Base-by-base conservation (phyloP, 1,140 invertebrate species). In the Tetragnatha versicolor region DNA sequence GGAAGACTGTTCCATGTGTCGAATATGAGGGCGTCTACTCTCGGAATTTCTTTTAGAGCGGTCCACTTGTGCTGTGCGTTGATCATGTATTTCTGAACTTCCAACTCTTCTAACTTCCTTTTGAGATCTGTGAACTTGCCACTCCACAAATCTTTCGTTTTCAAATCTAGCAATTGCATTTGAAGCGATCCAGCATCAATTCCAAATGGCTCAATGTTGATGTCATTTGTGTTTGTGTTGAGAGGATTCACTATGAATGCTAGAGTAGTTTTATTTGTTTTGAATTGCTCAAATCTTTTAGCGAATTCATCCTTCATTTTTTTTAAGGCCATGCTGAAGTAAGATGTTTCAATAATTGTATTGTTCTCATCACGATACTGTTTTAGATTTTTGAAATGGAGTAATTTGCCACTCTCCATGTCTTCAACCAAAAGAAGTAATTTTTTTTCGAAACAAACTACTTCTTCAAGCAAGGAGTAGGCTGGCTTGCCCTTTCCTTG, bases 321-420 rank as follows among this genome's bases (percentile, higher is more conserved):
- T 66, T 39, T 42, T 22, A 22, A 25, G 9, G 9, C 39, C 20
- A 29, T 66, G 29, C 31, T 75, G 51, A 33, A 75, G 53, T 2
- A 75, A 55, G 35, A 17, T n/a, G 53, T 75, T 27, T 75, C 51
- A 75, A 75, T 9, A 33, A n/a, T 60, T 35, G 51, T 10, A 75
- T 35, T 60, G 45, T 7, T 75, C 17, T 17, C 6, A 58, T 61
- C n/a, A 22, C 70, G n/a, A 75, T 60, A 60, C 60, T 75, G 27
- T 31, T 58, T 55, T 17, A 35, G 37, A 35, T 20, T 14, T 75
- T 33, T n/a, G 6, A 75, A 75, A 75, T 72, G 53, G 53, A 20
- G 68, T 53, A 53, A 68, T 68, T 58, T 60, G 37, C 1, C 14
- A 22, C 51, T 55, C 53, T 33, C 3, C 3, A 75, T 75, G 31